Conservation (phyloP, 2,113 vertebrate genomes). For the Baryphthengus martii region DNA sequence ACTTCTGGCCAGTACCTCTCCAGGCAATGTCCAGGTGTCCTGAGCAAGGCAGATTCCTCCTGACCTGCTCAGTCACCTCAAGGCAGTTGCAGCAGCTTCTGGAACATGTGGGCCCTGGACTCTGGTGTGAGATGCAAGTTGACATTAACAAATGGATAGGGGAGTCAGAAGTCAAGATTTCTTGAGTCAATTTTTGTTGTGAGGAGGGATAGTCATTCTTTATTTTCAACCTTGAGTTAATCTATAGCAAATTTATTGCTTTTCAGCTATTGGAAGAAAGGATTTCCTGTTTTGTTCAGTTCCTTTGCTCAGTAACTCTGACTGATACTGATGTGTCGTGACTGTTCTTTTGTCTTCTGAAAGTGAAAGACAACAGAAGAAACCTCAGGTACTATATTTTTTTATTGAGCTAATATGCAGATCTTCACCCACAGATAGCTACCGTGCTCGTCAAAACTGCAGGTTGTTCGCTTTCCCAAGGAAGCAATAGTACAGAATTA, state of each 20-base stretch:
- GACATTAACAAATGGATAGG: not conserved
- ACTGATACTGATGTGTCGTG: not conserved
- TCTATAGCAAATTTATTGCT: not conserved
- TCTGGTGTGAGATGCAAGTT: not conserved
- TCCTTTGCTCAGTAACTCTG: not conserved
- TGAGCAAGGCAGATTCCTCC: not conserved
- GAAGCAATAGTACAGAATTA: not conserved
- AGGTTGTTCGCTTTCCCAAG: not conserved
- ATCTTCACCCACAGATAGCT: not conserved
- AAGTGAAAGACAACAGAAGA: slow-evolving; percentile 2
- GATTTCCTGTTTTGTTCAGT: slow-evolving; percentile 42
- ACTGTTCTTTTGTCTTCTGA: not conserved
- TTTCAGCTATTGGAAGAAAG: not conserved
- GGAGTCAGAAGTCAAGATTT: not conserved
- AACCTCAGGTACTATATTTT: not conserved
- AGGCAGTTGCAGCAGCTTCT: not conserved
- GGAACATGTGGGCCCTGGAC: not conserved
- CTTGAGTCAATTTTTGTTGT: not conserved
- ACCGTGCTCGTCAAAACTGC: not conserved
- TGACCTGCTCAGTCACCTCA: not conserved
- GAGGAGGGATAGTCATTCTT: not conserved
- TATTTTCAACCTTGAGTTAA: not conserved
- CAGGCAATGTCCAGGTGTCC: not conserved
- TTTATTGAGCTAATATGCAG: not conserved
- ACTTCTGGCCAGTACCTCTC: not conserved